Evolutionary conservation across 2,797 vertebrate genomes (phyloP).

Genomic region (Galago senegalensis): DNA sequence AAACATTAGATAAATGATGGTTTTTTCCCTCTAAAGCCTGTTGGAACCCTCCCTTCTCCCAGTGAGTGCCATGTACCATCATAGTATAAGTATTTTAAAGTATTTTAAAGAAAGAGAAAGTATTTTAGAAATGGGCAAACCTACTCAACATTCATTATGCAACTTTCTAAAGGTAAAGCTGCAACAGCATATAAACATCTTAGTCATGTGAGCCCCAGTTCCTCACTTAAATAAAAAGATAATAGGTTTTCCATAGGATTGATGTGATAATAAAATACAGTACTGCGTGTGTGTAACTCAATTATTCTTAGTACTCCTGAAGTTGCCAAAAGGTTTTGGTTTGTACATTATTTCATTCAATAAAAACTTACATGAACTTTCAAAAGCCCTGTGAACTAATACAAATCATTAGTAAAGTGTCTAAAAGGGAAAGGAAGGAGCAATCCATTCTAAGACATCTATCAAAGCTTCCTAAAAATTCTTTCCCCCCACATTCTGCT

Average conservation of each 20-base stretch:
- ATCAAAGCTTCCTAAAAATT: conserved; percentile 35
- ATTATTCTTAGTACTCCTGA: not conserved
- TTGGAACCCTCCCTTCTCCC: not conserved
- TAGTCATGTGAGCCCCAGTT: not conserved
- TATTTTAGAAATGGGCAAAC: not conserved
- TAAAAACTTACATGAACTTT: not conserved
- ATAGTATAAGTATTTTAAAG: not conserved
- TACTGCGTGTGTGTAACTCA: not conserved
- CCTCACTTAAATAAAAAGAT: not conserved
- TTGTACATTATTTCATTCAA: conserved; percentile 11
- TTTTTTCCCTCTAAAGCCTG: not conserved
- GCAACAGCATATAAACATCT: not conserved
- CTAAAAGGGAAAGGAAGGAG: conserved; percentile 18
- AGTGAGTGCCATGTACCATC: not conserved
- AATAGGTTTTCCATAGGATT: not conserved
- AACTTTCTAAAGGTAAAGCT: conserved; percentile 25
- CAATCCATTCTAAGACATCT: conserved; percentile 21
- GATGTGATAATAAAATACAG: not conserved
- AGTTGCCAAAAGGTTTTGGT: not conserved
- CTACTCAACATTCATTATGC: not conserved
- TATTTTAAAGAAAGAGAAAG: not conserved
- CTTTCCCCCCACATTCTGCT: not conserved
- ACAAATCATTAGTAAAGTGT: not conserved
- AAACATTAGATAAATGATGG: not conserved
- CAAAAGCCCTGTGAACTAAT: not conserved